phyloP scores from a whole-genome alignment of 2,797 vertebrate species.

The Antennarius maculatus region DNA sequence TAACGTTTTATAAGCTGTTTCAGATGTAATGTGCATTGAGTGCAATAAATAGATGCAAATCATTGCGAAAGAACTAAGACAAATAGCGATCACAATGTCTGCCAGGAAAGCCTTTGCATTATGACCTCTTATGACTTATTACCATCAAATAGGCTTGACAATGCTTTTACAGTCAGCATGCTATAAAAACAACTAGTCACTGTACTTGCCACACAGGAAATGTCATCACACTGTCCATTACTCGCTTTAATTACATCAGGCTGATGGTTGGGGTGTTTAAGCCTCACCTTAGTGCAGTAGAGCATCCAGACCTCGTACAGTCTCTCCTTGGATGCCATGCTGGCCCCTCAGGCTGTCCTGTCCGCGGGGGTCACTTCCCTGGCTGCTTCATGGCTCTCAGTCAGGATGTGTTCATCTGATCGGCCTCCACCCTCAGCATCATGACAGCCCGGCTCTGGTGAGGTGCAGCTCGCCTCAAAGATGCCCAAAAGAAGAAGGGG shows the following conservation, averaged over 20 bases:
- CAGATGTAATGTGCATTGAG: background rate
- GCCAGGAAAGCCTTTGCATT: background rate
- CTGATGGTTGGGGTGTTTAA: background rate
- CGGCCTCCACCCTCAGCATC: conserved; percentile 23
- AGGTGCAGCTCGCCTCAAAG: conserved; percentile 12
- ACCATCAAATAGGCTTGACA: background rate
- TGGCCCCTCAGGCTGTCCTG: conserved; percentile 60
- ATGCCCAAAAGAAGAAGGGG: conserved; percentile 2
- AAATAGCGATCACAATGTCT: background rate
- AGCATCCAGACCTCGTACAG: conserved; percentile 99
- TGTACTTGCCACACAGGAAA: conserved; percentile 12
- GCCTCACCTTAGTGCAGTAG: conserved; percentile 93
- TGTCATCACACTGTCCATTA: conserved; percentile 33
- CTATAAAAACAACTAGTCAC: background rate
- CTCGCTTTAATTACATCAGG: conserved; percentile 23
- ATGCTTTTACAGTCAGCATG: background rate
- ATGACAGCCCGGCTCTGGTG: conserved; percentile 20
- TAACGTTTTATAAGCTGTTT: conserved; percentile 11
- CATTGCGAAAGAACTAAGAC: background rate
- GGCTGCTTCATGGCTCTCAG: conserved; percentile 67
- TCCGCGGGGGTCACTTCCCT: conserved; percentile 65
- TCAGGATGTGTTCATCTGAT: conserved; percentile 45
- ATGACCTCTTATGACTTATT: background rate
- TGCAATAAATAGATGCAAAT: background rate
- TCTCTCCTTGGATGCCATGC: conserved; percentile 96